phyloP scores from a whole-genome alignment of 2,113 vertebrate species.

The Oenanthe oenanthe region DNA sequence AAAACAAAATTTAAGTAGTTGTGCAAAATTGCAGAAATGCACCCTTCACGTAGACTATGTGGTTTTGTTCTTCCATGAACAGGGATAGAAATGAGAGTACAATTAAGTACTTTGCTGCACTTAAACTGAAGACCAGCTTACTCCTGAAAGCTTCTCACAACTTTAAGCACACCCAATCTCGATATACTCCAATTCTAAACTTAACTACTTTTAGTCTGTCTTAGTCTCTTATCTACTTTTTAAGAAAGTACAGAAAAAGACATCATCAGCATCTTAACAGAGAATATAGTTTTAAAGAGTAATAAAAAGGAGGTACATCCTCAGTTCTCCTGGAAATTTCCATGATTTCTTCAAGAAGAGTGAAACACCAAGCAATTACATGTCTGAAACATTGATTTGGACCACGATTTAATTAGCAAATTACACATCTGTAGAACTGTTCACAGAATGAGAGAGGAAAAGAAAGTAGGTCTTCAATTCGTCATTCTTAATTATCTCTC shows the following conservation, averaged over 20 bases:
- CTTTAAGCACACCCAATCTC: neutral
- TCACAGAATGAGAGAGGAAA: neutral
- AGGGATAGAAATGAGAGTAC: neutral
- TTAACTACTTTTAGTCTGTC: neutral
- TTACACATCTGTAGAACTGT: constrained; percentile 5
- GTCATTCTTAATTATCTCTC: constrained; percentile 35
- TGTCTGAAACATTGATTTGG: neutral
- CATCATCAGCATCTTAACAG: neutral
- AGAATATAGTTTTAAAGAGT: neutral
- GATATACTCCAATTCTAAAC: neutral
- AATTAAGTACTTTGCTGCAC: neutral
- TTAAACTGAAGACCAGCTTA: neutral
- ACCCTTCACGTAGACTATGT: neutral
- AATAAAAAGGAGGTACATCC: neutral
- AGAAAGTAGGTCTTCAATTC: constrained; percentile 44
- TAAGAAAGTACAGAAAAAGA: neutral
- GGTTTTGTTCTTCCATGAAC: neutral
- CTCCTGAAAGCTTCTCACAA: neutral
- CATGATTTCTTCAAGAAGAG: constrained; percentile 9
- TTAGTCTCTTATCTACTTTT: neutral
- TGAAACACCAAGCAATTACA: neutral
- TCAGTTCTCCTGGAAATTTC: constrained; percentile 39
- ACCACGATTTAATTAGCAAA: constrained; percentile 49
- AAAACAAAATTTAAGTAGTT: neutral
- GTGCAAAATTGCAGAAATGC: neutral